A percentile compares a stretch with the other conserved stretches of the same genome.
Evolutionary conservation across 2,888 invertebrate species (phyloP).

Genomic region (Drosophila leonis): DNA sequence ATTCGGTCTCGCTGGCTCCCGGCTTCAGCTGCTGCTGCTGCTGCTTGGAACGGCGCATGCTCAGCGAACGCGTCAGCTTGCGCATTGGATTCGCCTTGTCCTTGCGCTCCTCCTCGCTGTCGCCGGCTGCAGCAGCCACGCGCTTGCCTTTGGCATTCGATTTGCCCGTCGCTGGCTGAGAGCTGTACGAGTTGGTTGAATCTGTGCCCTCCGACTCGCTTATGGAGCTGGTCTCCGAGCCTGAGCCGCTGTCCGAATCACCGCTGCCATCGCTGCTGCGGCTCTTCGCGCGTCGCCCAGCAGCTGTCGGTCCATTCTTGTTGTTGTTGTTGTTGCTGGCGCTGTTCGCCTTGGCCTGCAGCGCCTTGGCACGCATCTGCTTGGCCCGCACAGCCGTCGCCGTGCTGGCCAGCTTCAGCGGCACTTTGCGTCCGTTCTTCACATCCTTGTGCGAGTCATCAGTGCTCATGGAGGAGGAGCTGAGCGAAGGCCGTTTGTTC

Average conservation of each 20-base stretch:
- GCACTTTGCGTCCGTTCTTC: conserved; percentile 72
- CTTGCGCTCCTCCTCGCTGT: conserved; percentile 76
- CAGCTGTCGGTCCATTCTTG: conserved; percentile 37
- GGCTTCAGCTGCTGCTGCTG: conserved; percentile 85
- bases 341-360: conserved; percentile 55
- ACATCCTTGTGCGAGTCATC: conserved; percentile 67
- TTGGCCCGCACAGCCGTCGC: conserved; percentile 71
- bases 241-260: conserved; percentile 74
- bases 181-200: conserved; percentile 63
- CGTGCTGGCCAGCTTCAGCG: conserved; percentile 74
- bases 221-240: conserved; percentile 64
- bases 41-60: conserved; percentile 89
- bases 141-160: conserved; percentile 58
- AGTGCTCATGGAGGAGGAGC: conserved; percentile 73
- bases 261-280: conserved; percentile 82
- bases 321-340: conserved; percentile 21
- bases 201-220: conserved; percentile 78
- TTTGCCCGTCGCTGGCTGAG: conserved; percentile 54
- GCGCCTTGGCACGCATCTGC: conserved; percentile 63
- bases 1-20: conserved; percentile 83
- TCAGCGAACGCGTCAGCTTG: conserved; percentile 90
- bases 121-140: conserved; percentile 13
- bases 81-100: conserved; percentile 85
- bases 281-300: conserved; percentile 41
- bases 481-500: conserved; percentile 68